Evolutionary conservation across 1,140 invertebrate species (phyloP).

Genomic region (Drosophila obscura): DNA sequence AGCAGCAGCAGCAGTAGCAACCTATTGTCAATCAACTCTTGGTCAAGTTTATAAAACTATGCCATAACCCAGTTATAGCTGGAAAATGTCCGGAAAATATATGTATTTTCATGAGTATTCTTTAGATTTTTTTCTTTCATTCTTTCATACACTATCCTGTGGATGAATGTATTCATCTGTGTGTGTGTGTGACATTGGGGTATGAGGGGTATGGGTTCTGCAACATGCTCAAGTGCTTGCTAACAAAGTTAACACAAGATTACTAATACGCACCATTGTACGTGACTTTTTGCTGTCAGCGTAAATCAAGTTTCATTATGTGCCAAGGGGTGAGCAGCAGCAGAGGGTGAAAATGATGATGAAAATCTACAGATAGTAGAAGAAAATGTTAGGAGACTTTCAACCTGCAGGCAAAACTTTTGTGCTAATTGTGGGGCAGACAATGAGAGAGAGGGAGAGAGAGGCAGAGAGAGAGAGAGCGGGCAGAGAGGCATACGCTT

Average conservation of each 20-base stretch:
- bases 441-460: not conserved
- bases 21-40: slow-evolving; percentile 41
- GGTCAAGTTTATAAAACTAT: slow-evolving; percentile 49
- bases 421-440: not conserved
- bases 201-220: slow-evolving; percentile 11
- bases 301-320: slow-evolving; percentile 81
- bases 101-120: slow-evolving; percentile 9
- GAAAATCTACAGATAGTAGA: slow-evolving; percentile 25
- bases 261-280: slow-evolving; percentile 81
- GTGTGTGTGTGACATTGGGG: slow-evolving; percentile 1
- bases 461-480: not conserved
- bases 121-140: slow-evolving; percentile 3
- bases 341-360: not conserved
- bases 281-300: slow-evolving; percentile 81
- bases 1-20: not conserved
- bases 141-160: not conserved
- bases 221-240: slow-evolving; percentile 69
- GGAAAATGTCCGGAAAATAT: slow-evolving; percentile 18
- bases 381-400: not conserved
- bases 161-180: not conserved
- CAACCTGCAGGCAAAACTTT: too few relatives aligned
- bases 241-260: slow-evolving; percentile 80
- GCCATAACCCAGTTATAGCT: slow-evolving; percentile 48
- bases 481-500: slow-evolving; percentile 51
- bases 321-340: slow-evolving; percentile 41